Conservation (phyloP, 2,113 vertebrate genomes). For the Talpa occidentalis region DNA sequence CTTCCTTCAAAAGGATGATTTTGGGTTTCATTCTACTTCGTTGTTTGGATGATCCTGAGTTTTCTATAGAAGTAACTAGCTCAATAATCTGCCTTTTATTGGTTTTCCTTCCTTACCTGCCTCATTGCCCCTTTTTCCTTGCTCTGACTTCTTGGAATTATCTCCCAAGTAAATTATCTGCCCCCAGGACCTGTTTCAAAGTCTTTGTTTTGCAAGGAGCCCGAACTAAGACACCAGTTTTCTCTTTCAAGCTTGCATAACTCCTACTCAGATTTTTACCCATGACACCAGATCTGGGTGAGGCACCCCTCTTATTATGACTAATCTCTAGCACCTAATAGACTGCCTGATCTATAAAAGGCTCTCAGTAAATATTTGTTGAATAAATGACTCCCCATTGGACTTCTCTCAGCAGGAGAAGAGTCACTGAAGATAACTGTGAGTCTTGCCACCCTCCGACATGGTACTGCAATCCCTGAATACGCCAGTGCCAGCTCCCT, state of each 20-base stretch:
- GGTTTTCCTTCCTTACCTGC: neutral
- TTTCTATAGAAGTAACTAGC: neutral
- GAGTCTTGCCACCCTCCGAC: neutral
- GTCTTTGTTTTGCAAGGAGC: neutral
- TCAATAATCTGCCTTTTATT: neutral
- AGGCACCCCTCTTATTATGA: neutral
- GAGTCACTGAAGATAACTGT: neutral
- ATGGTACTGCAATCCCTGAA: neutral
- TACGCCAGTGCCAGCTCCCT: neutral
- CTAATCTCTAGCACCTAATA: neutral
- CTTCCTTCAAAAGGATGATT: neutral
- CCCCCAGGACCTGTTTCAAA: neutral
- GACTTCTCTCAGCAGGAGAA: slow-evolving; percentile 17
- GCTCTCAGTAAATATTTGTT: slow-evolving; percentile 48
- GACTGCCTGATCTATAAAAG: neutral
- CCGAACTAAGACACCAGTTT: neutral
- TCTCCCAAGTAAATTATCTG: neutral
- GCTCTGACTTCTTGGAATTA: neutral
- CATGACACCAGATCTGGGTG: neutral
- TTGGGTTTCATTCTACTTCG: neutral
- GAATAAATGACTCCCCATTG: neutral
- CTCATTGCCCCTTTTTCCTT: neutral
- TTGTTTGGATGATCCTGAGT: neutral
- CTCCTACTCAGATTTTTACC: neutral
- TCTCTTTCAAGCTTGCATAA: neutral